Conservation (phyloP, 35 echinoderm and acorn worm species). For the Nesometra sesokonis region DNA sequence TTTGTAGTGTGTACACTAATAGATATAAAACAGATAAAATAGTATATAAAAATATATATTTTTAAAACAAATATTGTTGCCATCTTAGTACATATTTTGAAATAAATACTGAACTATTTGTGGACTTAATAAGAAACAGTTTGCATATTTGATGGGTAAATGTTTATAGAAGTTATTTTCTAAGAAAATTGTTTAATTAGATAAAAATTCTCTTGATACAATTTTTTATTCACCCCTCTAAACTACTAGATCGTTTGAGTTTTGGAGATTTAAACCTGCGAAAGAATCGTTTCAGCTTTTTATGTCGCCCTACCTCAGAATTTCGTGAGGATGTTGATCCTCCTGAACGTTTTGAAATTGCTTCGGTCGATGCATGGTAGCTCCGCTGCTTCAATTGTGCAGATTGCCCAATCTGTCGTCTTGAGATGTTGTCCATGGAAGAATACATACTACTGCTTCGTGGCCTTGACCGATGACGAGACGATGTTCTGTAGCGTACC, state of each 20-base stretch:
- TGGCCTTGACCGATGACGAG: not conserved
- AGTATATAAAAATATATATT: no score
- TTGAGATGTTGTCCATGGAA: not conserved
- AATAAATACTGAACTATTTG: no score
- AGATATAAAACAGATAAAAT: no score
- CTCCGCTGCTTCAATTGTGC: not conserved
- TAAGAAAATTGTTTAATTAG: no score
- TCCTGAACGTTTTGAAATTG: not conserved
- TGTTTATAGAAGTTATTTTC: no score
- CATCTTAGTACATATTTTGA: no score
- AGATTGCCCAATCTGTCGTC: not conserved
- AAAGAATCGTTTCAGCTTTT: not conserved
- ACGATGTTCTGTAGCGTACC: not conserved
- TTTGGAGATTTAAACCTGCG: not conserved
- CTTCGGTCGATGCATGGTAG: not conserved
- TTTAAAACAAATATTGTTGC: no score
- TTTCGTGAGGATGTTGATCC: not conserved
- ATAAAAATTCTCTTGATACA: no score
- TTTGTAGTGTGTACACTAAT: no score
- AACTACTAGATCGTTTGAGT: not conserved
- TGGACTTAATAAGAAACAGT: no score
- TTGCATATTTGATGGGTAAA: no score
- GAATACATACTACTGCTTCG: not conserved
- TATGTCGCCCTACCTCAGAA: not conserved
- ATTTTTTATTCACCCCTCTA: not conserved